Conservation (phyloP, 2,797 vertebrate species). For the Rhodeus uyekii region DNA sequence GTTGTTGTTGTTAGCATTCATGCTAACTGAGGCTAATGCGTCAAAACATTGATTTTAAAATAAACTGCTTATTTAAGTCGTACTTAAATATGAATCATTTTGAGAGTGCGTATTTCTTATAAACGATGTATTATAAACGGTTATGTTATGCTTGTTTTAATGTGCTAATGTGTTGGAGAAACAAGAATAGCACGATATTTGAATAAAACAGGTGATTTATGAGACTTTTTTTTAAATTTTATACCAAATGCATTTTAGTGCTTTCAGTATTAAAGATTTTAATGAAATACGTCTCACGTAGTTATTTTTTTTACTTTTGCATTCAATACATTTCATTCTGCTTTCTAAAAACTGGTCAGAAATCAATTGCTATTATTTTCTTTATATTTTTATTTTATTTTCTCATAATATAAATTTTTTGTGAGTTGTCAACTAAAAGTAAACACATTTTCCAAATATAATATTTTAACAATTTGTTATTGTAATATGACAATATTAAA, state of each 20-base stretch:
- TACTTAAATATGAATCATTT: not conserved
- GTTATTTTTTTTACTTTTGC: not conserved
- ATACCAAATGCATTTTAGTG: not conserved
- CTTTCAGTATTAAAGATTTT: not conserved
- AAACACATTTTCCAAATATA: not conserved
- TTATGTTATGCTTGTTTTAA: not conserved
- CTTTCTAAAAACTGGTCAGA: not conserved
- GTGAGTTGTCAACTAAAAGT: not conserved
- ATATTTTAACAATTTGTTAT: not conserved
- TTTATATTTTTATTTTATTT: no score
- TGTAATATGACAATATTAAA: not conserved
- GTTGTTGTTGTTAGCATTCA: constrained; percentile 39
- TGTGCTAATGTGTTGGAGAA: not conserved
- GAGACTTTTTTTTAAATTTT: not conserved
- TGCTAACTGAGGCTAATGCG: constrained; percentile 32
- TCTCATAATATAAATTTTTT: no score
- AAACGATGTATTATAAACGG: not conserved
- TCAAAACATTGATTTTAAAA: constrained; percentile 8
- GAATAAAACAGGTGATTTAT: not conserved
- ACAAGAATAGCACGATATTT: not conserved
- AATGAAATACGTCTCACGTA: not conserved
- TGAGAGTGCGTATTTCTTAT: not conserved
- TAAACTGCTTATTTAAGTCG: not conserved
- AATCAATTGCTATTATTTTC: not conserved
- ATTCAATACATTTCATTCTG: not conserved